A percentile compares a stretch with the other conserved stretches of the same genome.
Evolutionary conservation across 2,797 vertebrate species (phyloP).

Genomic region (Notolepis coatsorum): DNA sequence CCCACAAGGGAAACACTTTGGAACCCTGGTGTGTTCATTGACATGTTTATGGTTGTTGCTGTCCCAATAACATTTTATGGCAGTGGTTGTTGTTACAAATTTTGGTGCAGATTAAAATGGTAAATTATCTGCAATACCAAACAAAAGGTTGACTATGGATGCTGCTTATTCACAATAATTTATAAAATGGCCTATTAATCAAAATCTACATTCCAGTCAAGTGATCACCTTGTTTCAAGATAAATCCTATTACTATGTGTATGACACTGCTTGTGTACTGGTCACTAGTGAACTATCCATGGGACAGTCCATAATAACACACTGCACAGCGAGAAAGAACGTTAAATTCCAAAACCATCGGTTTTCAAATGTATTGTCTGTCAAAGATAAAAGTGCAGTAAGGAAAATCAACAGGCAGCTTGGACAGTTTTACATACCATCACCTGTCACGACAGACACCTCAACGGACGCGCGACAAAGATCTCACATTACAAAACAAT

Average conservation of each 20-base stretch:
- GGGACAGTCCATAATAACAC: not conserved
- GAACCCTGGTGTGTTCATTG: slow-evolving; percentile 28
- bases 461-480: slow-evolving; percentile 51
- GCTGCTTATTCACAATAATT: not conserved
- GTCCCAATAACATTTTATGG: slow-evolving; percentile 18
- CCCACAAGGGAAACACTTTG: slow-evolving; percentile 66
- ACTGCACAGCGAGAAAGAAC: not conserved
- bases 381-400: slow-evolving; percentile 24
- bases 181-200: too few species aligned
- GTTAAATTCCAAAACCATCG: slow-evolving; percentile 11
- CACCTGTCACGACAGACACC: slow-evolving; percentile 68
- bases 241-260: too few species aligned
- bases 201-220: too few species aligned
- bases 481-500: not conserved
- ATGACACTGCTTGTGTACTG: not conserved
- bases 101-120: not conserved
- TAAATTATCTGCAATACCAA: not conserved
- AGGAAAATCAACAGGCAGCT: slow-evolving; percentile 64
- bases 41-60: slow-evolving; percentile 19
- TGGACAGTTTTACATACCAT: slow-evolving; percentile 44
- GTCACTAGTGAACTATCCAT: not conserved
- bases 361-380: slow-evolving; percentile 1
- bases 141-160: not conserved
- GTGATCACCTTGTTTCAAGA: too few species aligned
- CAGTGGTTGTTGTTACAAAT: not conserved